Base-by-base conservation (phyloP, 2,113 vertebrate genomes). In the Pteropus alecto region DNA sequence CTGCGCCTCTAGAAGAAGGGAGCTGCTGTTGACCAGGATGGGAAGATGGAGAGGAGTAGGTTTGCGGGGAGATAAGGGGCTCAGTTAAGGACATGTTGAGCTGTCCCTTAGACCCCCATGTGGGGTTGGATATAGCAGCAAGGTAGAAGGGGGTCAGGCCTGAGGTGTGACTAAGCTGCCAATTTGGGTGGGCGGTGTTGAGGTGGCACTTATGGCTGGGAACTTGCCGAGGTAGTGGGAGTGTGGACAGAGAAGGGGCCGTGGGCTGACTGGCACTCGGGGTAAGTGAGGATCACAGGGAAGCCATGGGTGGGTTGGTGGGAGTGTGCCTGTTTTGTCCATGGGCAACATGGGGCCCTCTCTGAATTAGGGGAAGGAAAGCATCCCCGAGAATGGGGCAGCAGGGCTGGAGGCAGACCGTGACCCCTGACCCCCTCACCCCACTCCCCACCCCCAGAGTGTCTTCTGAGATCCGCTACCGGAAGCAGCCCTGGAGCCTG, bases 401-500 rank as follows among this genome's bases (percentile, higher is more conserved):
- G 16, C 2, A 26, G 14, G 63, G 24, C 87, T 56, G 33, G 35
- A 43, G 24, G 2, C 81, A 51, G 35, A 73, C 58, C 16, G 48
- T 88, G 6, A 56, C 41, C 48, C 7, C 54, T 3, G 7, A 56
- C 41, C 41, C 7, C 54, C 2, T 28, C 2, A 0, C 46, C 60
- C 26, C 16, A 7, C 2, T 5, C 5, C 48, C 61, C 14, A 21
- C 21, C 33, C 94, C 48, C 90, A 99, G 99, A 73, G 99, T 99
- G 61, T 99, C 99, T 60, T 99, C 99, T 0, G 98, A 99, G 97
- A 99, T 99, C 98, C 99, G 99, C 98, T 99, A 99, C 98, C 98
- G 99, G 97, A 99, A 99, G 98, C 99, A 99, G 98, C 99, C 99
- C 0, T 99, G 99, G 99, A 99, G 99, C 93, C 98, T 99, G 18